A percentile compares a stretch with the other conserved stretches of the same genome.
Conservation (phyloP, 2,797 vertebrate genomes). For the Gambelia wislizenii region DNA sequence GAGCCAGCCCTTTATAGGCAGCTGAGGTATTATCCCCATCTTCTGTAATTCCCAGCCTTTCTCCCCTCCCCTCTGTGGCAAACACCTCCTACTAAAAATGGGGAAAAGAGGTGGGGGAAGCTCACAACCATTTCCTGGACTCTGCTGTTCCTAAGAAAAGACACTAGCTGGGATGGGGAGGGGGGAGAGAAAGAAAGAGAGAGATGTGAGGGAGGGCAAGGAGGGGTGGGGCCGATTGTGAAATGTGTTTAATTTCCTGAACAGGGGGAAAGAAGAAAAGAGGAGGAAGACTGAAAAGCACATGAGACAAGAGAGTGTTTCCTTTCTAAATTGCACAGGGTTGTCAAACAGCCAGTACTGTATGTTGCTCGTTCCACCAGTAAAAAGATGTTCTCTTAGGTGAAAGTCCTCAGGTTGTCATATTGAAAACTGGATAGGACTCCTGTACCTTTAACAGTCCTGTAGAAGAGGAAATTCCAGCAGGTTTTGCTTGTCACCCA, state of each 20-base stretch:
- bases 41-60: slow-evolving; percentile 30
- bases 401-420: too few relatives aligned
- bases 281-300: not conserved
- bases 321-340: not conserved
- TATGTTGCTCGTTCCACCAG: not conserved
- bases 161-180: not conserved
- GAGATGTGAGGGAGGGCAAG: not conserved
- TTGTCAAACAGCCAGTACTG: not conserved
- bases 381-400: not conserved
- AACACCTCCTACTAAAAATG: slow-evolving; percentile 31
- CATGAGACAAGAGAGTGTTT: not conserved
- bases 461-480: too few relatives aligned
- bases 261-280: not conserved
- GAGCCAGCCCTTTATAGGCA: slow-evolving; percentile 22
- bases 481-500: not conserved
- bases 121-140: slow-evolving; percentile 15
- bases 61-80: slow-evolving; percentile 22
- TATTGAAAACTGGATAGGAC: too few relatives aligned
- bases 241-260: not conserved
- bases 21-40: slow-evolving; percentile 36
- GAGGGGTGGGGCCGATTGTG: slow-evolving; percentile 13
- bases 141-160: not conserved
- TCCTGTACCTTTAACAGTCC: too few relatives aligned
- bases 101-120: not conserved
- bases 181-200: not conserved